phyloP scores from a whole-genome alignment of 2,113 vertebrate species.

The Carollia perspicillata region DNA sequence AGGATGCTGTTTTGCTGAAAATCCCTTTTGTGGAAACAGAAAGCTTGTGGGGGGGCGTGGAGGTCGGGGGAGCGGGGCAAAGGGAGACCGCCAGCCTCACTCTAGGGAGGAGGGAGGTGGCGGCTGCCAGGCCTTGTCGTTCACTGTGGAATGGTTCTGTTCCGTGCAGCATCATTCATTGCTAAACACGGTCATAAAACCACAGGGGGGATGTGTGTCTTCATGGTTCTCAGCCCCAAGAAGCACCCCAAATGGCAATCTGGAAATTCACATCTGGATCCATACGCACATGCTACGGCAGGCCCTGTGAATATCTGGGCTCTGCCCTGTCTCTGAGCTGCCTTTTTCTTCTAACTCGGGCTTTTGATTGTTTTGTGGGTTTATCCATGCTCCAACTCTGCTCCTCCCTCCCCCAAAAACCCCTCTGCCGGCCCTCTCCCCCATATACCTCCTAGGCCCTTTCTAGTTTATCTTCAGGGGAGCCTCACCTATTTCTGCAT shows the following conservation, averaged over 20 bases:
- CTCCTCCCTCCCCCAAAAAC: no score
- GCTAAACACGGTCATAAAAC: constrained; percentile 39
- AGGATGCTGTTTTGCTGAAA: constrained; percentile 61
- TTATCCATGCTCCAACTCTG: neutral
- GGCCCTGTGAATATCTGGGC: neutral
- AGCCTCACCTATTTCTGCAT: neutral
- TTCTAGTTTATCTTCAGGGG: neutral
- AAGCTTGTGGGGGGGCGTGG: neutral
- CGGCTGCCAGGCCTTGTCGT: neutral
- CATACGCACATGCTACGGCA: neutral
- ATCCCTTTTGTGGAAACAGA: constrained; percentile 49
- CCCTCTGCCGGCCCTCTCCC: neutral
- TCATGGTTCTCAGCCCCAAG: constrained; percentile 3
- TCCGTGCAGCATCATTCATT: constrained; percentile 11
- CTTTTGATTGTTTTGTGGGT: neutral
- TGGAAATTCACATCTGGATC: constrained; percentile 51
- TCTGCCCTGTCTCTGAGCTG: accelerated
- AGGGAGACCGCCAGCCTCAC: neutral
- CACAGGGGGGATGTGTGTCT: neutral
- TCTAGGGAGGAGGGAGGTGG: neutral
- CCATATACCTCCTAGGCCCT: neutral
- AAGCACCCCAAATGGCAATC: constrained; percentile 47
- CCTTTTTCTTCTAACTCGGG: neutral
- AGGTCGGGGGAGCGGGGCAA: neutral
- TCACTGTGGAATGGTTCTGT: neutral